phyloP scores from a whole-genome alignment of 2,797 vertebrate genomes.

The Thalassophryne amazonica region DNA sequence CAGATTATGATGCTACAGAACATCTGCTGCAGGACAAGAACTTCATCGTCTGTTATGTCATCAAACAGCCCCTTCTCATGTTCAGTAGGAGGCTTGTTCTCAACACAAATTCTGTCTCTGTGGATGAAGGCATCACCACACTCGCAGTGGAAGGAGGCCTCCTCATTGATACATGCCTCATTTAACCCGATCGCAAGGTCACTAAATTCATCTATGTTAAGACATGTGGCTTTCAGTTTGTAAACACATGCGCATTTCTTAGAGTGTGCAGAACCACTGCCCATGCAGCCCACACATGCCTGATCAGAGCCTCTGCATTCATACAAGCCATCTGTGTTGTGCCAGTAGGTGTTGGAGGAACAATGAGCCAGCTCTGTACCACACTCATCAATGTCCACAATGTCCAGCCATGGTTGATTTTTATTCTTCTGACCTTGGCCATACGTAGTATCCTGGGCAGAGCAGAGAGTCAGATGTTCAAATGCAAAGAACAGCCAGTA shows the following conservation, averaged over 20 bases:
- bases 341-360: constrained; percentile 89
- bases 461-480: too few relatives aligned
- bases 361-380: constrained; percentile 91
- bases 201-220: constrained; percentile 90
- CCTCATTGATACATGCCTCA: constrained; percentile 90
- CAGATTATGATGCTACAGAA: constrained; percentile 96
- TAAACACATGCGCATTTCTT: constrained; percentile 94
- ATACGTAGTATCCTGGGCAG: too few relatives aligned
- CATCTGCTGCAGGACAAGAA: constrained; percentile 98
- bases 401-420: too few relatives aligned
- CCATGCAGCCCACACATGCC: constrained; percentile 96
- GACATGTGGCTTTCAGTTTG: constrained; percentile 88
- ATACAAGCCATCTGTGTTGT: constrained; percentile 94
- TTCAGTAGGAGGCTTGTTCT: constrained; percentile 82
- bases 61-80: constrained; percentile 92
- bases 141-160: constrained; percentile 90
- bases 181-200: constrained; percentile 82
- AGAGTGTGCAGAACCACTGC: constrained; percentile 91
- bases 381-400: constrained; percentile 95
- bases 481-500: too few relatives aligned
- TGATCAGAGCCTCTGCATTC: constrained; percentile 96
- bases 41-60: constrained; percentile 93
- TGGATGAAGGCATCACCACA: constrained; percentile 85
- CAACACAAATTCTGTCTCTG: constrained; percentile 86
- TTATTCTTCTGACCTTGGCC: too few relatives aligned